Conservation (phyloP, 2,888 invertebrate genomes). For the Xestia sexstrigata region DNA sequence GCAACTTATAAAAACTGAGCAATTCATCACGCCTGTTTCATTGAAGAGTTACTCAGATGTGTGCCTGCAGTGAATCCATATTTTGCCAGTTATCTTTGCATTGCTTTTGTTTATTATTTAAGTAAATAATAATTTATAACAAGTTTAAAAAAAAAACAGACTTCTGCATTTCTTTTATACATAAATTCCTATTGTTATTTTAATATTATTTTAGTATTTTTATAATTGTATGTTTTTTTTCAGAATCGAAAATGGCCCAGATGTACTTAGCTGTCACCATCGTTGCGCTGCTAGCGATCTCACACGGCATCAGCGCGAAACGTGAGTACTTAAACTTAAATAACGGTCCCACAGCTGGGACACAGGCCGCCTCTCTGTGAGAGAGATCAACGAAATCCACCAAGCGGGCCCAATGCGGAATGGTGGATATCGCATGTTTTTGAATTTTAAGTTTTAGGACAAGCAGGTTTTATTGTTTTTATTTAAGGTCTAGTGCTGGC, state of each 20-base stretch:
- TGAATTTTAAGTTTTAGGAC: neutral
- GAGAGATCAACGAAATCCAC: neutral
- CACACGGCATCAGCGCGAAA: slow-evolving; percentile 84
- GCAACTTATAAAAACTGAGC: neutral
- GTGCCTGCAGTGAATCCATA: neutral
- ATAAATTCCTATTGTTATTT: neutral
- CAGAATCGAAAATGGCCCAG: slow-evolving; percentile 80
- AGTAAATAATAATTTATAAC: neutral
- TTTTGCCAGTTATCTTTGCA: neutral
- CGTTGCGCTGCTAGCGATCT: slow-evolving; percentile 78
- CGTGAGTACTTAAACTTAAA: slow-evolving; percentile 76
- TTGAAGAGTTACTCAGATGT: neutral
- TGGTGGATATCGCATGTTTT: neutral
- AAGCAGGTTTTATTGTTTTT: neutral
- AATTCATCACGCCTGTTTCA: neutral
- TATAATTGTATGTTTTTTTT: slow-evolving; percentile 60
- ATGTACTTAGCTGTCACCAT: slow-evolving; percentile 77
- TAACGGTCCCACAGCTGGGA: neutral
- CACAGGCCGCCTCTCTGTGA: neutral
- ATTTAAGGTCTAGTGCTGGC: too few relatives aligned
- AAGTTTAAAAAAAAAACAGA: neutral
- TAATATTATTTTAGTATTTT: neutral
- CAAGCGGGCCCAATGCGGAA: neutral
- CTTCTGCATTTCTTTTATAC: neutral
- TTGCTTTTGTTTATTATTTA: neutral